phyloP scores from a whole-genome alignment of 1,140 invertebrate species.

The Pogonomyrmex californicus region DNA sequence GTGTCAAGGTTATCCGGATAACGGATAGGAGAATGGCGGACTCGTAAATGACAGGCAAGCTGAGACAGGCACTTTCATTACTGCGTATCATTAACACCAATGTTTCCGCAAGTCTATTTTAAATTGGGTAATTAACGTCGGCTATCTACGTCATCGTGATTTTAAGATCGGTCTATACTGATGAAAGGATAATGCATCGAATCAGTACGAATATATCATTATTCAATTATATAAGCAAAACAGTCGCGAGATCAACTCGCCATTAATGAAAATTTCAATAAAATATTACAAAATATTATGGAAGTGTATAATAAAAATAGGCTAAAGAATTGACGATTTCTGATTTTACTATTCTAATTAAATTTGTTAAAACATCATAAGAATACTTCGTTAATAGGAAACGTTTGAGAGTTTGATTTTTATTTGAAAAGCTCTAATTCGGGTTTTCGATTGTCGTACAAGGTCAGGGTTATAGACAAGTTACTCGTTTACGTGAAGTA shows the following conservation, averaged over 20 bases:
- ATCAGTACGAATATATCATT: background rate
- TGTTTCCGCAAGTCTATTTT: background rate
- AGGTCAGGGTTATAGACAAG: constrained; percentile 60
- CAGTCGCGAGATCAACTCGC: background rate
- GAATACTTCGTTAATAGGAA: background rate
- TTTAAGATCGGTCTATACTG: background rate
- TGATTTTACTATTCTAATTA: background rate
- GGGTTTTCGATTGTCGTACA: constrained; percentile 18
- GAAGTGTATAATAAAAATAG: too few relatives aligned
- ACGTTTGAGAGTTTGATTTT: background rate
- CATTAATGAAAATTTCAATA: background rate
- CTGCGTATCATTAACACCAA: background rate
- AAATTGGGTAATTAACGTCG: background rate
- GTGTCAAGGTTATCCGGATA: constrained; percentile 84
- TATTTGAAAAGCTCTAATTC: background rate
- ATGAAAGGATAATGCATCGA: background rate
- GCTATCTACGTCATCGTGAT: background rate
- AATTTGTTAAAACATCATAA: background rate
- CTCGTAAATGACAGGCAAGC: constrained; percentile 77
- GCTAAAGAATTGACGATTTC: background rate
- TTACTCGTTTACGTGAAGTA: constrained; percentile 11
- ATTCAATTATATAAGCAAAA: background rate
- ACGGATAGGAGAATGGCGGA: constrained; percentile 7
- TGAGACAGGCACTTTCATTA: background rate
- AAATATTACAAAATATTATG: background rate